Evolutionary conservation across 2,888 invertebrate genomes (phyloP).

Genomic region (Athetis lepigone): DNA sequence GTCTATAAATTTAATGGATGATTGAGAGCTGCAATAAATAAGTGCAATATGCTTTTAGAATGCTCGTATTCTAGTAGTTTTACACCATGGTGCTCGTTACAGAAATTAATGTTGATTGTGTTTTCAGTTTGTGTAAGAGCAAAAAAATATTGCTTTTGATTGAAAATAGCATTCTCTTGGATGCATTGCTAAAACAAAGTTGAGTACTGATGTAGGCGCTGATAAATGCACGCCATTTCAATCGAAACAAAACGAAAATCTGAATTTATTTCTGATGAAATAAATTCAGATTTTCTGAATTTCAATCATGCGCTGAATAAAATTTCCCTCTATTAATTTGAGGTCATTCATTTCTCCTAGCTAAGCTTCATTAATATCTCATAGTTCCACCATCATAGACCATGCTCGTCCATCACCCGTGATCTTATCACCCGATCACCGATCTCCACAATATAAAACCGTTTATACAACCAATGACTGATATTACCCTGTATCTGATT

Average conservation of each 20-base stretch:
- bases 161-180: not conserved
- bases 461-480: slow-evolving; percentile 85
- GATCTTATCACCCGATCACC: slow-evolving; percentile 84
- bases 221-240: not conserved
- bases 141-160: slow-evolving; percentile 18
- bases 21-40: slow-evolving; percentile 60
- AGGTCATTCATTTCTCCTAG: slow-evolving; percentile 57
- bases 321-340: slow-evolving; percentile 56
- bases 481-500: slow-evolving; percentile 85
- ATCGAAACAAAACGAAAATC: too few relatives aligned
- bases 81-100: not conserved
- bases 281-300: slow-evolving; percentile 4
- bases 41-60: slow-evolving; percentile 30
- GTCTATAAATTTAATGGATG: slow-evolving; percentile 71
- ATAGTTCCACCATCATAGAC: slow-evolving; percentile 73
- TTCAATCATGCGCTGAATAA: slow-evolving; percentile 33
- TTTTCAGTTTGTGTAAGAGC: not conserved
- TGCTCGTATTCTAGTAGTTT: not conserved
- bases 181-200: slow-evolving; percentile 1
- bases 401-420: slow-evolving; percentile 83
- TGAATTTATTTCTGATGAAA: too few relatives aligned
- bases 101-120: slow-evolving; percentile 14
- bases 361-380: slow-evolving; percentile 77
- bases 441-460: slow-evolving; percentile 88
- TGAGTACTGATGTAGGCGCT: not conserved